These are phyloP conservation scores for Epistrophe grossulariae DNA, from an alignment of 2,888 invertebrate species.

Conservation along the genomic window DNA sequence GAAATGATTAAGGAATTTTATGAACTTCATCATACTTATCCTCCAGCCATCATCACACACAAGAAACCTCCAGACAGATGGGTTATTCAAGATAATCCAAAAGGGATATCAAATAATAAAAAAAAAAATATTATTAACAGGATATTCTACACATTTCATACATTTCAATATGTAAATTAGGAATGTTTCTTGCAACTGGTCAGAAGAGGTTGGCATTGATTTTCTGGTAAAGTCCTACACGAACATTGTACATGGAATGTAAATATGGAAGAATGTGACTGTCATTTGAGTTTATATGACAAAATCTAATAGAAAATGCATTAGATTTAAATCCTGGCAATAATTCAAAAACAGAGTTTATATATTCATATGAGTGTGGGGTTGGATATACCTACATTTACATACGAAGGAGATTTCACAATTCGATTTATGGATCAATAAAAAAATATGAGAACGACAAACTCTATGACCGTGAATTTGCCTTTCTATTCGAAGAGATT, in stretches of 20 bases:
- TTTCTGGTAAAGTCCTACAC: constrained; percentile 5
- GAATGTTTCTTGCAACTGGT: constrained; percentile 21
- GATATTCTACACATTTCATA: constrained; percentile 40
- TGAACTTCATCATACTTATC: constrained; percentile 22
- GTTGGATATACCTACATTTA: constrained; percentile 15
- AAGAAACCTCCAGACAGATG: constrained; percentile 53
- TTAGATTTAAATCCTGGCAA: constrained; percentile 51
- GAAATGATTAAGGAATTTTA: constrained; percentile 62
- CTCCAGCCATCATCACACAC: constrained; percentile 4
- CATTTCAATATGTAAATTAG: constrained; percentile 48
- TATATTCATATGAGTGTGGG: constrained; percentile 28
- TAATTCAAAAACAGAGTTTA: constrained; percentile 58
- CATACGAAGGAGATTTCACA: constrained; percentile 23
- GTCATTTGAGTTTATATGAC: constrained; percentile 45
- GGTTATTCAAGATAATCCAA: constrained; percentile 53
- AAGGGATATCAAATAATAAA: constrained; percentile 24
- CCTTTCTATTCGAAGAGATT: neutral
- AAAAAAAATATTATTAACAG: constrained; percentile 39
- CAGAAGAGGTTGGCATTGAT: constrained; percentile 34
- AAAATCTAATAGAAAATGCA: constrained; percentile 49
- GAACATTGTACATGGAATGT: neutral
- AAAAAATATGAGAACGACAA: constrained; percentile 37
- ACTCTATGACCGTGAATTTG: constrained; percentile 33
- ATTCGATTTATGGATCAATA: constrained; percentile 65
- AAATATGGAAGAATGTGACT: constrained; percentile 29